Base-by-base conservation (phyloP, 2,888 invertebrate genomes). In the Eustalomyia histrio region DNA sequence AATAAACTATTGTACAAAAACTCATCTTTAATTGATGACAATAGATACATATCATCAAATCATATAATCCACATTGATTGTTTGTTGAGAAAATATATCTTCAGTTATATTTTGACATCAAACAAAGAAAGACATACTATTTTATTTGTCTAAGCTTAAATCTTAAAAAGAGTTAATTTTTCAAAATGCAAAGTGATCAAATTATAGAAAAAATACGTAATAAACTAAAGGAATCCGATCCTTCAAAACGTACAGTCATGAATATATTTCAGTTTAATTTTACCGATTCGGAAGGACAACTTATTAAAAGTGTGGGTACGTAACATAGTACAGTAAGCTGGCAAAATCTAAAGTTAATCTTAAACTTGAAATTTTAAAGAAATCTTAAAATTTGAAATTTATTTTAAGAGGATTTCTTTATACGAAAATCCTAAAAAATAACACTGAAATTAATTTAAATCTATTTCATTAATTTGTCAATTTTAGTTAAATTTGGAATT, bases 141-240 rank as follows among this genome's bases (percentile, higher is more conserved):
- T 21, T 21, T 21, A 17, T 17, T 18, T 64, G 7, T 53, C 8
- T 7, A 17, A 33, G 9, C 17, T 35, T 47, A 47, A 43, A n/a
- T 43, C 50, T 69, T 9, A 39, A n/a, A 35, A 17, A 58, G 24
- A 50, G 47, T 16, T 21, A 24, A 58, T 61, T 39, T 43, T 47
- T 53, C 39, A 84, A 69, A 57, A 90, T 90, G 90, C 88, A 87
- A 83, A 90, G 90, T 80, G 89, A 90, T 82, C 83, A 85, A 68
- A 89, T 90, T 50, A 88, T 90, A 74, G 90, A 90, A 65, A 90
- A 90, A 85, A 90, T 90, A 55, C 87, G 88, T 47, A 86, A 85
- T 50, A 90, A 89, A 81, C 83, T 90, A 3, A 85, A 86, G 84
- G 86, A 88, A 57, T 86, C 89, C 2, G 88, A 90, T 86, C 89